phyloP scores from a whole-genome alignment of 2,797 vertebrate genomes.

The Scomberomorus guttatus region DNA sequence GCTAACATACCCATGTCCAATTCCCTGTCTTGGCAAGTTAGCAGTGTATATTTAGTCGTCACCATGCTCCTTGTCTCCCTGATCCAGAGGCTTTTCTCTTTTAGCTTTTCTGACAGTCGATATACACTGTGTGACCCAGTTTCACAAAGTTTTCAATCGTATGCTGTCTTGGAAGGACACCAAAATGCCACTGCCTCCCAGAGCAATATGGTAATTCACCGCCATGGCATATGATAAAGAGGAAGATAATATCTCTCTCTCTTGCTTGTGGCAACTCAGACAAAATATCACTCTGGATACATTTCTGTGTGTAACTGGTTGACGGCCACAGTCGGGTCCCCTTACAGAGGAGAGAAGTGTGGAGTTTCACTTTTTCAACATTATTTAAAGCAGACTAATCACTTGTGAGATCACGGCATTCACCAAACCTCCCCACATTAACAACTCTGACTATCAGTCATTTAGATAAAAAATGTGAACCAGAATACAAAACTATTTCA shows the following conservation, averaged over 20 bases:
- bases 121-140: constrained; percentile 61
- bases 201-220: constrained; percentile 61
- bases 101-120: constrained; percentile 50
- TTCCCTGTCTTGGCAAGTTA: constrained; percentile 44
- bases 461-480: neutral
- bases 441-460: neutral
- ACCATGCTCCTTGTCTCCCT: constrained; percentile 24
- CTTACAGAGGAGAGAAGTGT: constrained; percentile 37
- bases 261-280: constrained; percentile 44
- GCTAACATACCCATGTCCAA: constrained; percentile 31
- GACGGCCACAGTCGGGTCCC: neutral
- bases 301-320: neutral
- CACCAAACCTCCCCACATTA: neutral
- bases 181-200: constrained; percentile 51
- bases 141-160: constrained; percentile 65
- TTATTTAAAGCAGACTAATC: constrained; percentile 25
- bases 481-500: constrained; percentile 3
- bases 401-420: neutral
- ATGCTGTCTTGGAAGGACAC: constrained; percentile 59
- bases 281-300: constrained; percentile 30
- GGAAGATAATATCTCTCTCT: constrained; percentile 54
- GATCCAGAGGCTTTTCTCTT: constrained; percentile 47
- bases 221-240: constrained; percentile 59
- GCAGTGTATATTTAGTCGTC: constrained; percentile 42
- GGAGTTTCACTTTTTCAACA: constrained; percentile 27